Percentiles rank a stretch among this genome's conserved stretches.
phyloP scores from a whole-genome alignment of 2,113 vertebrate genomes.

The Baryphthengus martii region DNA sequence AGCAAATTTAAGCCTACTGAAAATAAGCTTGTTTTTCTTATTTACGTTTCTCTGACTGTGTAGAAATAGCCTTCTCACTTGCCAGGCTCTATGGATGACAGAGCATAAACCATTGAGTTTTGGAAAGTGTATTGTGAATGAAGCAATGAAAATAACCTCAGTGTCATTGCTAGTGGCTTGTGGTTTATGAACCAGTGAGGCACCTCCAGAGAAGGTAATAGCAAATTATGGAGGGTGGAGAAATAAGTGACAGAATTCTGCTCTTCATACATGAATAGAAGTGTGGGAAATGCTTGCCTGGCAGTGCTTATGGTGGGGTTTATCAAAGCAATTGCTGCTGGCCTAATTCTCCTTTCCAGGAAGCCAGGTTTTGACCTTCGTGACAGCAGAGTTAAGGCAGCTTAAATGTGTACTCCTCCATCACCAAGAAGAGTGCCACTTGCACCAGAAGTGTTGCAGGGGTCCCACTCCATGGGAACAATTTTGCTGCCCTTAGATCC shows the following conservation, averaged over 20 bases:
- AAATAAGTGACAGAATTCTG: background rate
- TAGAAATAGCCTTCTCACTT: background rate
- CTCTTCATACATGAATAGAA: background rate
- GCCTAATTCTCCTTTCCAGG: background rate
- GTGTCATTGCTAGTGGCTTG: background rate
- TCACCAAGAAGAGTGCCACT: background rate
- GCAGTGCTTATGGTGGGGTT: background rate
- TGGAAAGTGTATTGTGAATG: background rate
- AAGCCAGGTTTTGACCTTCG: background rate
- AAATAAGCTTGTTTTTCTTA: background rate
- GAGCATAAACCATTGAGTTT: background rate
- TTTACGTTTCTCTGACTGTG: background rate
- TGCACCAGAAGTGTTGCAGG: background rate
- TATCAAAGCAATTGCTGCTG: background rate
- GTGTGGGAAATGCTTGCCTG: background rate
- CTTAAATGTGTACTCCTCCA: background rate
- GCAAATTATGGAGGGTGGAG: background rate
- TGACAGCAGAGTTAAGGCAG: background rate
- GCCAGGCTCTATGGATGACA: background rate
- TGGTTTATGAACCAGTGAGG: background rate
- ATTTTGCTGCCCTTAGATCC: background rate
- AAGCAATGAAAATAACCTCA: background rate
- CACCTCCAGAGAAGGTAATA: background rate
- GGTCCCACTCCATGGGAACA: background rate
- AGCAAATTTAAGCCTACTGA: background rate